Base-by-base conservation (phyloP, 2,797 vertebrate genomes). In the Propithecus perrieri region DNA sequence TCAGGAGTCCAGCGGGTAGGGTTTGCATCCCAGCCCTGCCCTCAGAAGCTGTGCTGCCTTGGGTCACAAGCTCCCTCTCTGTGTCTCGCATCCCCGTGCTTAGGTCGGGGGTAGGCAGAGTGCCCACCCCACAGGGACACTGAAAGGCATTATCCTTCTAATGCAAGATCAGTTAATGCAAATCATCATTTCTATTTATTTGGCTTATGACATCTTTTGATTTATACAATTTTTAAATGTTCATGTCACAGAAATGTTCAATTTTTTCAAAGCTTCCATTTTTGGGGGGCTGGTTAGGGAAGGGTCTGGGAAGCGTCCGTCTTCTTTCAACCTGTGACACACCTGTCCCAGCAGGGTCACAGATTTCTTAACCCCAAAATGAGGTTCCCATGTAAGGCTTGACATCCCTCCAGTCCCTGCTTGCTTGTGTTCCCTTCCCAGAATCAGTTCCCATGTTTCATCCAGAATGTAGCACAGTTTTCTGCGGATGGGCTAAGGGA, bases 241-340 rank as follows among this genome's bases (percentile, higher is more conserved):
- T 86, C 78, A 38, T 43, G 11, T 75, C 17, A 65, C 43, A n/a
- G 65, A 94, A 78, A 53, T 89, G 15, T 17, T 65, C 7, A 9
- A n/a, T 57, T 22, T 79, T 80, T 43, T 67, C 17, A 76, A 86
- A 28, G 30, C 2, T 65, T 46, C 26, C 30, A 0, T 24, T 61
- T 61, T 83, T 46, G 17, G 35, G 24, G 24, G 63, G 17, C 22
- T 22, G 1, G 5, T 53, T 22, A 78, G 38, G 22, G 12, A 75
- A 50, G 17, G 0, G 30, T 11, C 20, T 0, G 0, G 22, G 12
- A 75, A 50, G 17, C 0, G 24, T 11, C 20, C 0, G 0, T 41
- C 20, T 41, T 35, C 28, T 80, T 78, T 48, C 26, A 4, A 5
- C 2, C 48, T 11, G 3, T 4, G 14, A 26, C 46, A 17, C 24